Percentiles rank a stretch among this genome's conserved stretches.
phyloP scores from a whole-genome alignment of 2,797 vertebrate species.

The Allobates femoralis region DNA sequence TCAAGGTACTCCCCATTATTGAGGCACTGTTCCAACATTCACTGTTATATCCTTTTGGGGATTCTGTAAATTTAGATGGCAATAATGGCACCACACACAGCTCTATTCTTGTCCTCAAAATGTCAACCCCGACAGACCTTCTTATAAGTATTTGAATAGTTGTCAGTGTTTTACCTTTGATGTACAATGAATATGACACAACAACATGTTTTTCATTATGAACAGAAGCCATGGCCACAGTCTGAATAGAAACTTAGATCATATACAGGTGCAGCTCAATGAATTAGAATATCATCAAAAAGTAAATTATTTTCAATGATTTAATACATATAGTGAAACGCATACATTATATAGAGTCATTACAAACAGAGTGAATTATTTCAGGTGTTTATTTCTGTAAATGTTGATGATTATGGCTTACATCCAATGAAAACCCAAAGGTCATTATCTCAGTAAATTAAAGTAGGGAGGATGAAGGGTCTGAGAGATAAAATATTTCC shows the following conservation, averaged over 20 bases:
- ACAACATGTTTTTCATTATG: not conserved
- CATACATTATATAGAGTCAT: too few species aligned
- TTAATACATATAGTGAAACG: too few species aligned
- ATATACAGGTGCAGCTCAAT: too few species aligned
- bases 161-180: not conserved
- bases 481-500: too few species aligned
- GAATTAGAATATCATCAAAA: too few species aligned
- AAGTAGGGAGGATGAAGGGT: too few species aligned
- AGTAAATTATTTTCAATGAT: too few species aligned
- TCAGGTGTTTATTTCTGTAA: too few species aligned
- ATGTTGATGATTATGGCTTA: too few species aligned
- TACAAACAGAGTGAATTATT: too few species aligned
- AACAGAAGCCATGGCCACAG: not conserved
- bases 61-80: not conserved
- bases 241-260: not conserved
- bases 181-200: not conserved
- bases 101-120: not conserved
- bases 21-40: not conserved
- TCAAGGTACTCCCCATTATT: constrained; percentile 64
- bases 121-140: not conserved
- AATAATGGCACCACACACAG: not conserved
- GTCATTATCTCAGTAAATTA: too few species aligned
- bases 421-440: too few species aligned
- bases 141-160: not conserved
- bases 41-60: not conserved